Evolutionary conservation across 2,888 invertebrate species (phyloP), one percentile per base, ranked within the genome.

Genomic region (Lissocephala sabroskyi): DNA sequence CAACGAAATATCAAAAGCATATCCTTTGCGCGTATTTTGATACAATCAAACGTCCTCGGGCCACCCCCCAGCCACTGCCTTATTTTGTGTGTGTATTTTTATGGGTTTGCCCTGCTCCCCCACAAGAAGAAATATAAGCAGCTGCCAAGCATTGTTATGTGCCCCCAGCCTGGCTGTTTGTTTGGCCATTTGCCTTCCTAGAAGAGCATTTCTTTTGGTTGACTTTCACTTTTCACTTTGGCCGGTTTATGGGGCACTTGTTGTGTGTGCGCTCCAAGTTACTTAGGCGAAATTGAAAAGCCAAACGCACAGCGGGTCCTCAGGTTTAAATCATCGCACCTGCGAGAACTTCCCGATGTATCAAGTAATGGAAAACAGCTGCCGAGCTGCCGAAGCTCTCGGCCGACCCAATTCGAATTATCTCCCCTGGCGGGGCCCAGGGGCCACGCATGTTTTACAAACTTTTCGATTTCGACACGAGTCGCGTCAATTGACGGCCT

Each of bases 191-290:
- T 43, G 40, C 9, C 17, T 32, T 42, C 4, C 23, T 37, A 7
- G 23, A 23, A 7, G 17, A 23, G 32, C 19, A 14, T 23, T 32
- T 5, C 36, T 29, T 18, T 29, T 42, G 45, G 16, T 54, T 56
- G 41, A 46, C 45, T 55, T 57, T 50, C 53, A 2, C 42, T 54
- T 43, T 56, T 14, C 23, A 33, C 16, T 26, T 49, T 17, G 13
- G 10, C 10, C 32, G n/a, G n/a, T 64, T 79, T 75, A 80, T 79
- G 68, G 73, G 67, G 75, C 82, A 81, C 82, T 82, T 82, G 81
- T 82, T 81, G 81, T 80, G 62, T 65, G 63, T 49, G 62, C 50
- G 46, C 48, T 62, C 52, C 62, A 59, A 63, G 58, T 52, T 61
- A 79, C 79, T 74, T 78, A 70, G 59, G 54, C 41, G 61, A 71